A percentile compares a stretch with the other conserved stretches of the same genome.
phyloP scores from a whole-genome alignment of 2,797 vertebrate species.

The Remorina albescens region DNA sequence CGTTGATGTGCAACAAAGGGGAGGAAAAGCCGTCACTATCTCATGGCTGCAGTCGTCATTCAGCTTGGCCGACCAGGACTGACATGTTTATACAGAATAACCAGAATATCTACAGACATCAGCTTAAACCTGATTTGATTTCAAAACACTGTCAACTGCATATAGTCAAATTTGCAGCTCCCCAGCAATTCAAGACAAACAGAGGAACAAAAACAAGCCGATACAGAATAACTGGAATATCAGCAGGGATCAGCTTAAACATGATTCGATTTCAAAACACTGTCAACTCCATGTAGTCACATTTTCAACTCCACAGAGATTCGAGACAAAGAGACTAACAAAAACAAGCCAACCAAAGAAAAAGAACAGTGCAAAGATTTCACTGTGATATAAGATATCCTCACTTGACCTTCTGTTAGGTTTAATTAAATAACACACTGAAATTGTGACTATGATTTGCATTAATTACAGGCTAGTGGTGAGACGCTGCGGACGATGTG shows the following conservation, averaged over 20 bases:
- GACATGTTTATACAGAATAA: slow-evolving; percentile 22
- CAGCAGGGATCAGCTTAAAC: slow-evolving; percentile 23
- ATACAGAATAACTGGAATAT: slow-evolving; percentile 10
- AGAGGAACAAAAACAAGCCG: no score
- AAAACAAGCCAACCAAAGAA: background rate
- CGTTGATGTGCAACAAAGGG: slow-evolving; percentile 32
- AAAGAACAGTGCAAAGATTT: background rate
- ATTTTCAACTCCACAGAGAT: background rate
- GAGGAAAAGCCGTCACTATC: slow-evolving; percentile 35
- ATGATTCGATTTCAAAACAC: background rate
- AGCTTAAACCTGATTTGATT: slow-evolving; percentile 28
- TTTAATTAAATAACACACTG: background rate
- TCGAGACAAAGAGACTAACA: background rate
- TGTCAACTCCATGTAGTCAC: no score
- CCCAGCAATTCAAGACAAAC: no score
- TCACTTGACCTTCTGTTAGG: slow-evolving; percentile 10
- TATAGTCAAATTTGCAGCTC: background rate
- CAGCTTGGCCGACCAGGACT: slow-evolving; percentile 10
- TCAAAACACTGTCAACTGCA: slow-evolving; percentile 3
- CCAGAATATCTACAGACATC: slow-evolving; percentile 20
- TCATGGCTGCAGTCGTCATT: slow-evolving; percentile 39
- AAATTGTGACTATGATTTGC: slow-evolving; percentile 3
- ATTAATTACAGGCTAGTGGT: background rate
- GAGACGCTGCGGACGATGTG: background rate
- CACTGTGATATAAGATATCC: background rate